Percentiles rank a stretch among this genome's conserved stretches.
phyloP scores from a whole-genome alignment of 2,113 vertebrate genomes.

The Furnarius figulus region DNA sequence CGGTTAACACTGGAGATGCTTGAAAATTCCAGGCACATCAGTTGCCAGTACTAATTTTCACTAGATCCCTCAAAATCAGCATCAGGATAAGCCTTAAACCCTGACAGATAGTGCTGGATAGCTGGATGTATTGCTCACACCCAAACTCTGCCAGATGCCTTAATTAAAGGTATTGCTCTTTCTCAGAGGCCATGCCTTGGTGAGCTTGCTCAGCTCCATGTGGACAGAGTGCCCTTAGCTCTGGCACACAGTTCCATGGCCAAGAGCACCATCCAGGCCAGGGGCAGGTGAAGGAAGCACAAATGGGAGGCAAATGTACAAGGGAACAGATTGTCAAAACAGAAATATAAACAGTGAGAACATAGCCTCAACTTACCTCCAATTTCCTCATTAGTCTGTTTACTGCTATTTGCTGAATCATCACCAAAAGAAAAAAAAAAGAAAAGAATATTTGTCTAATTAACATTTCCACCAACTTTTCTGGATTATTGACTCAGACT shows the following conservation, averaged over 20 bases:
- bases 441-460: not conserved
- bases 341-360: not conserved
- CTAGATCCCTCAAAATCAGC: not conserved
- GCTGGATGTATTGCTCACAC: not conserved
- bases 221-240: not conserved
- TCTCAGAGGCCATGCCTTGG: not conserved
- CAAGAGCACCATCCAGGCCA: not conserved
- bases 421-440: no score
- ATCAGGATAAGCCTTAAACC: not conserved
- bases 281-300: not conserved
- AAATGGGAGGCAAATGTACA: not conserved
- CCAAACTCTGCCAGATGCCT: not conserved
- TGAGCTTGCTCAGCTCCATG: fast-evolving
- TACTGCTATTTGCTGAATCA: not conserved
- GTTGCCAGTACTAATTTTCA: not conserved
- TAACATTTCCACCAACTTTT: not conserved
- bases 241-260: not conserved
- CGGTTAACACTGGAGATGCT: not conserved
- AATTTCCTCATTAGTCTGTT: not conserved
- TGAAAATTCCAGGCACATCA: not conserved
- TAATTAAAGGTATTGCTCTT: not conserved
- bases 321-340: not conserved
- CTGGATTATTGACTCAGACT: not conserved
- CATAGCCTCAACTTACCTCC: not conserved
- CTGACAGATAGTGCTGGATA: not conserved